Conservation (phyloP, 1,140 invertebrate species). For the Delia radicum region DNA sequence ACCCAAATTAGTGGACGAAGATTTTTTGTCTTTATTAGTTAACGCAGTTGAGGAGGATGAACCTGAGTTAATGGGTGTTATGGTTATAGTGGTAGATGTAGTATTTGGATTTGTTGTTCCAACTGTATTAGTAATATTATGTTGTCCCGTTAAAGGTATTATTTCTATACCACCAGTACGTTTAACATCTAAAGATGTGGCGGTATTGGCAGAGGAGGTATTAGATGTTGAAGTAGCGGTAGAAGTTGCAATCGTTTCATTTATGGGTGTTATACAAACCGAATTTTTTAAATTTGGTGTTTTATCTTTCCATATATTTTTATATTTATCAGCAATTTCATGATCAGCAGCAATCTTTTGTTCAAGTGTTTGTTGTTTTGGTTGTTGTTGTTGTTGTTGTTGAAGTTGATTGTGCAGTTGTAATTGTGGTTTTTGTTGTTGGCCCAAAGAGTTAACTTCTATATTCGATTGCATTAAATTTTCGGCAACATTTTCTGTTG, state of each 20-base stretch:
- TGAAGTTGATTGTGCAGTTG: conserved; percentile 24
- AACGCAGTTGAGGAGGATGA: not conserved
- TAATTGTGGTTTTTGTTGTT: conserved; percentile 30
- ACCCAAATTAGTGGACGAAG: not conserved
- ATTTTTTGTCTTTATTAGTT: conserved; percentile 35
- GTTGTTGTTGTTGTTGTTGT: conserved; percentile 17
- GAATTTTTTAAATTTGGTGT: conserved; percentile 45
- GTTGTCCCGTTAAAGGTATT: conserved; percentile 58
- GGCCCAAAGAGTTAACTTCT: conserved; percentile 27
- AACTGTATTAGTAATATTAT: not conserved
- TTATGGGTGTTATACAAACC: conserved; percentile 49
- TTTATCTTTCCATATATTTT: conserved; percentile 54
- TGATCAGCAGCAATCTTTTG: conserved; percentile 28
- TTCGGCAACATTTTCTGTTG: not conserved
- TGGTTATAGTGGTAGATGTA: conserved; percentile 65
- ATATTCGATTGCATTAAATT: conserved; percentile 26
- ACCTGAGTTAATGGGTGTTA: conserved; percentile 71
- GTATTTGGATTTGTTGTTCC: not conserved
- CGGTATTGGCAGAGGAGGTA: conserved; percentile 8
- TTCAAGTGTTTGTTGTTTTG: conserved; percentile 15
- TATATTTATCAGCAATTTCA: conserved; percentile 52
- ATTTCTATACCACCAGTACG: conserved; percentile 56
- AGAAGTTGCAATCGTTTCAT: not conserved
- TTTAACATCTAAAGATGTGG: conserved; percentile 38
- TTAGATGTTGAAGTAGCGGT: conserved; percentile 31